These are phyloP conservation scores for Arrhopalites spinosus DNA, from an alignment of 2,888 invertebrate species.

Conservation along the genomic window DNA sequence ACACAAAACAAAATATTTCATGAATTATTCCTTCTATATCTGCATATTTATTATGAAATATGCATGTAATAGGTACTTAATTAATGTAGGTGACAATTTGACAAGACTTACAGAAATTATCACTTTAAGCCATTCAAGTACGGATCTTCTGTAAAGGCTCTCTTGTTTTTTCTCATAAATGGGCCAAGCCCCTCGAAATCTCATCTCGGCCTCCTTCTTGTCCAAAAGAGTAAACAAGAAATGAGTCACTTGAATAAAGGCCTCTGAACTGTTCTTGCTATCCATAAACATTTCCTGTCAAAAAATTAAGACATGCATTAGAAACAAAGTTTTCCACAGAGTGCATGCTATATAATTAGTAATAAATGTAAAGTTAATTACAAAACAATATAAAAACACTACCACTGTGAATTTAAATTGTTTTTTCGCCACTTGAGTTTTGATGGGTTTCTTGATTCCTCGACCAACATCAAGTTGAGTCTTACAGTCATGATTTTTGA, in stretches of 20 bases:
- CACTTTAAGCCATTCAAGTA: conserved; percentile 25
- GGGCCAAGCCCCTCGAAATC: conserved; percentile 33
- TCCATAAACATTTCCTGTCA: conserved; percentile 28
- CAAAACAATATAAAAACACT: background rate
- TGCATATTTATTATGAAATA: too few relatives aligned
- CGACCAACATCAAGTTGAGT: background rate
- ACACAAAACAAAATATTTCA: background rate
- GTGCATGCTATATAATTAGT: background rate
- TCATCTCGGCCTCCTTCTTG: background rate
- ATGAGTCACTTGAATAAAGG: conserved; percentile 31
- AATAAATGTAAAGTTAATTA: background rate
- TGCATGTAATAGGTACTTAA: background rate
- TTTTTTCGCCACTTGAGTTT: background rate
- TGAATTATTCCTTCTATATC: too few relatives aligned
- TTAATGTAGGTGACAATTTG: background rate
- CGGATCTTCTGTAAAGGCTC: conserved; percentile 18
- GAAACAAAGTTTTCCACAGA: background rate
- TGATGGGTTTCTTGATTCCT: background rate
- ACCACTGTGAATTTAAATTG: conserved; percentile 18
- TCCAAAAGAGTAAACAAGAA: conserved; percentile 22
- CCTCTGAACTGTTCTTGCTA: conserved; percentile 23
- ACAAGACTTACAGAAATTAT: conserved; percentile 14
- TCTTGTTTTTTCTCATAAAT: conserved; percentile 33
- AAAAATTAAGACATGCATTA: conserved; percentile 7
- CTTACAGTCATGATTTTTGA: background rate